These are phyloP conservation scores for Actenoides lindsayi DNA, from an alignment of 2,113 vertebrate species.

Conservation along the genomic window DNA sequence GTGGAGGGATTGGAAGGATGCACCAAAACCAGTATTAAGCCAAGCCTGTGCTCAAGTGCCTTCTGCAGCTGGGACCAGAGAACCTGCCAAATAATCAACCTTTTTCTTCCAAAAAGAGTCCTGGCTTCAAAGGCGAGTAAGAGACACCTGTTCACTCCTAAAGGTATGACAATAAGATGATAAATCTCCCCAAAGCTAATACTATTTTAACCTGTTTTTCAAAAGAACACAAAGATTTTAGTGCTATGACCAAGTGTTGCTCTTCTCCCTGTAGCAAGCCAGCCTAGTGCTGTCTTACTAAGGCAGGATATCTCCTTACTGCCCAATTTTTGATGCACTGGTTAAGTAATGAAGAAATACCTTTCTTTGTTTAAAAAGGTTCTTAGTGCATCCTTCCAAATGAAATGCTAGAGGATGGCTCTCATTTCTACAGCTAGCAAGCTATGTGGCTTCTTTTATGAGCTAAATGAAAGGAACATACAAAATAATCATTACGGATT, in stretches of 20 bases:
- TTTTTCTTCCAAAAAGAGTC: neutral
- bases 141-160: neutral
- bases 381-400: neutral
- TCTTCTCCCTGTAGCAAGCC: neutral
- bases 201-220: neutral
- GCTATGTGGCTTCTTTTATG: constrained; percentile 60
- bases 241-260: neutral
- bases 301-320: neutral
- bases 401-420: neutral
- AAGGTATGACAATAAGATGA: neutral
- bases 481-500: constrained; percentile 64
- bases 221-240: neutral
- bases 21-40: neutral
- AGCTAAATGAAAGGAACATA: constrained; percentile 59
- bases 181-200: neutral
- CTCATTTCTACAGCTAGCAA: neutral
- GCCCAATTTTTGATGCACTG: neutral
- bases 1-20: neutral
- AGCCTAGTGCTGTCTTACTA: neutral
- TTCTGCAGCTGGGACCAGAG: neutral
- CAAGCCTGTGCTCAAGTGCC: neutral
- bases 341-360: neutral
- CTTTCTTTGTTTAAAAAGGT: neutral
- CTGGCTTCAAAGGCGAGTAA: neutral
- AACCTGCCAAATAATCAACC: neutral